Evolutionary conservation across 2,888 invertebrate species (phyloP), one percentile per base, ranked within the genome.

Genomic region (Ophion costatus): DNA sequence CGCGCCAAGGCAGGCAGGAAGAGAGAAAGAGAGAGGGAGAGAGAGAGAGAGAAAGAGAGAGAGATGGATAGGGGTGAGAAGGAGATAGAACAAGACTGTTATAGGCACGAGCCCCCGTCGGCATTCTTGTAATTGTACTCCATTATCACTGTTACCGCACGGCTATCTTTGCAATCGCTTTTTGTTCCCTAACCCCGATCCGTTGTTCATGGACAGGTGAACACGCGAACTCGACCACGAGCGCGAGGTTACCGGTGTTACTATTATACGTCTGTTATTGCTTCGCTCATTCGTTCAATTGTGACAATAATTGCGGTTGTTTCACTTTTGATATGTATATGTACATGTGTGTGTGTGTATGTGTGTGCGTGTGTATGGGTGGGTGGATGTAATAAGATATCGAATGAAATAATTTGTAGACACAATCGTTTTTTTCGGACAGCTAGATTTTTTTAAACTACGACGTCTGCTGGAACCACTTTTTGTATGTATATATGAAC

Each of bases 61-160:
- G 73, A n/a, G 61, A 78, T 77, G 51, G 51, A 45, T 45, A 67
- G 74, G 66, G 66, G 73, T 66, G 57, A 76, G 71, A 61, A 74
- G 69, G 61, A 82, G 70, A 80, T 70, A 38, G 63, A 74, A 75
- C 71, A 71, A 22, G 61, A 76, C 64, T 76, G 71, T 78, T 64
- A 71, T 56, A 73, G 79, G 56, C 59, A 56, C 74, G 79, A 83
- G 77, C 67, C 86, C 81, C 86, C 77, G 76, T 83, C 85, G 87
- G 87, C 83, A 88, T 88, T 88, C 88, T 88, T 88, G 88, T 88
- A 88, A 88, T 88, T 88, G 88, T 87, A 88, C 88, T 88, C 87
- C 84, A 88, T 88, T 88, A 88, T 87, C 88, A 87, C 84, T 87
- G 86, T 87, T 87, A 88, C 88, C 86, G 78, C 84, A 87, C 84